Evolutionary conservation across 2,797 vertebrate species (phyloP), one percentile per base, ranked within the genome.

Genomic region (Danionella dracula): DNA sequence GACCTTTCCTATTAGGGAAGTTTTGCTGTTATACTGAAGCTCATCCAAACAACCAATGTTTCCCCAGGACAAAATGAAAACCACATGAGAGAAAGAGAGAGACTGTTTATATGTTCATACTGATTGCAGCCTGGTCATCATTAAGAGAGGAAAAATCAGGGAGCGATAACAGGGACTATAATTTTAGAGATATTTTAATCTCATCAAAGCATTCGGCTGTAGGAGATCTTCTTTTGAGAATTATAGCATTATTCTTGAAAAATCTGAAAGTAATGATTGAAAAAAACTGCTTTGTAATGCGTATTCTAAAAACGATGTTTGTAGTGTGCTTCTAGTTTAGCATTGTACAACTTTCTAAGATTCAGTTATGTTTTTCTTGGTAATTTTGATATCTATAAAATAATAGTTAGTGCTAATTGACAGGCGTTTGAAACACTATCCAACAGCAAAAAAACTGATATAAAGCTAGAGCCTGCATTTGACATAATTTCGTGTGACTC

Each of bases 121-220:
- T 89, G 83, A 88, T 87, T 87, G 83, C 84, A 84, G 80, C 80
- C 84, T 86, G 86, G 86, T 85, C 81, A 78, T 79, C 78, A 77
- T 85, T 84, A 87, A 84, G 32, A 66, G 29, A 41, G 56, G 51
- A 83, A 85, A 87, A 85, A 88, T 86, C 88, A 79, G 87, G 88
- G 86, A 90, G 90, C 83, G 87, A 88, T 90, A 90, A 90, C 90
- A 86, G 86, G 79, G 55, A 66, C 81, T 88, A 27, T 27, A 88
- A 86, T 72, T 72, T 66, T 46, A 16, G 29, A 13, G 46, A 66
- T 70, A 62, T 72, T 70, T 64, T 41, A 63, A 54, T 66, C 61
- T 66, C 70, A 62, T 72, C 66, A 71, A 58, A 57, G 46, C 61
- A 29, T 49, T 41, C 38, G 23, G 38, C 44, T 45, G n/a, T n/a